phyloP scores from a whole-genome alignment of 2,888 invertebrate genomes.

The Spilosoma lubricipeda region DNA sequence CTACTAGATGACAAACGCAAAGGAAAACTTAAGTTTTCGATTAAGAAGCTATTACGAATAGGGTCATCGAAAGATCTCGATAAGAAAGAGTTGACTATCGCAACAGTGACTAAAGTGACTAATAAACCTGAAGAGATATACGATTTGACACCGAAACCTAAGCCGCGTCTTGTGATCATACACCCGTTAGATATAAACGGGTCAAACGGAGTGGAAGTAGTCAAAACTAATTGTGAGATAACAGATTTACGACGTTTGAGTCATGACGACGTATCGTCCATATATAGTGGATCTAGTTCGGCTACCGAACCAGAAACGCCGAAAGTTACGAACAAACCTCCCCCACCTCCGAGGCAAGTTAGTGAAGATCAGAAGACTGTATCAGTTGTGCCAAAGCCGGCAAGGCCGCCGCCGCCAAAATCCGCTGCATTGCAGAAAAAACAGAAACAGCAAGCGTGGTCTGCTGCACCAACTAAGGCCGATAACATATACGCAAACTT shows the following conservation, averaged over 20 bases:
- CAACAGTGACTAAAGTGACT: conserved; percentile 79
- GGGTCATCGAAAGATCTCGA: conserved; percentile 90
- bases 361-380: conserved; percentile 82
- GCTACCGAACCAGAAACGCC: conserved; percentile 74
- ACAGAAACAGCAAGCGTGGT: conserved; percentile 84
- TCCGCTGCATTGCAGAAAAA: conserved; percentile 88
- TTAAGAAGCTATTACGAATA: conserved; percentile 93
- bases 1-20: conserved; percentile 88
- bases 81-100: conserved; percentile 82
- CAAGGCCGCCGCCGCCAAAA: conserved; percentile 91
- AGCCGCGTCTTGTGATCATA: conserved; percentile 93
- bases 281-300: conserved; percentile 79
- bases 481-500: conserved; percentile 93
- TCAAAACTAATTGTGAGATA: conserved; percentile 85
- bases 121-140: conserved; percentile 85
- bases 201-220: conserved; percentile 90
- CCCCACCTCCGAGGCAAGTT: conserved; percentile 91
- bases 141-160: conserved; percentile 87
- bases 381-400: conserved; percentile 87
- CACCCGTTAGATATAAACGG: conserved; percentile 95
- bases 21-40: conserved; percentile 90
- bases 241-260: conserved; percentile 74
- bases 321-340: conserved; percentile 87
- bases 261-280: conserved; percentile 85
- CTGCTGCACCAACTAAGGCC: conserved; percentile 69